Evolutionary conservation across 2,888 invertebrate genomes (phyloP).

Genomic region (Tetramorium bicarinatum): DNA sequence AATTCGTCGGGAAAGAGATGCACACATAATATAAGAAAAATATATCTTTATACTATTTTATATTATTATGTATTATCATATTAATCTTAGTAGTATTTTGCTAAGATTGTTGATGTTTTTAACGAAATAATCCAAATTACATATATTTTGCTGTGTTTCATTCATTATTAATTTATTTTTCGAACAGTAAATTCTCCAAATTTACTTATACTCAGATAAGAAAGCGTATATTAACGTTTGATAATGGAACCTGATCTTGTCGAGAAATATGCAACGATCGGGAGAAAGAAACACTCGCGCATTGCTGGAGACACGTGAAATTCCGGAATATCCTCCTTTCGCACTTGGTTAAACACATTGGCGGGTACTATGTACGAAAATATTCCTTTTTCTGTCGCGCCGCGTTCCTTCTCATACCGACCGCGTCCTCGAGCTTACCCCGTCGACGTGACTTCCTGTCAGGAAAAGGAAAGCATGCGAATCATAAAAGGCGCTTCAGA

Average conservation of each 20-base stretch:
- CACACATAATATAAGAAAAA: not conserved
- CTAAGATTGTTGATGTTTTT: no score
- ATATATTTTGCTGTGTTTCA: not conserved
- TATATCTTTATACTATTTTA: not conserved
- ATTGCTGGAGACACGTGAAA: conserved; percentile 34
- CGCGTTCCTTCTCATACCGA: conserved; percentile 13
- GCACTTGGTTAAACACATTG: conserved; percentile 56
- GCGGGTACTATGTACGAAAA: conserved; percentile 33
- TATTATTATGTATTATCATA: not conserved
- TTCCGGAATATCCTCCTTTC: conserved; percentile 48
- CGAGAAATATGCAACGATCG: not conserved
- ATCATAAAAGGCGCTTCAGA: conserved; percentile 47
- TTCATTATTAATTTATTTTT: not conserved
- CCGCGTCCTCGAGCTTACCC: conserved; percentile 25
- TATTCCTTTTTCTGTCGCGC: conserved; percentile 40
- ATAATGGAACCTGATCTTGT: not conserved
- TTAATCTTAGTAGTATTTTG: not conserved
- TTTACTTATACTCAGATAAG: not conserved
- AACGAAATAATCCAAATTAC: not conserved
- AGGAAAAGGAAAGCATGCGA: conserved; percentile 39
- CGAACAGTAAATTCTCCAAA: not conserved
- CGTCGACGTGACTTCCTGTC: conserved; percentile 48
- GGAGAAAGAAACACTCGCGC: conserved; percentile 17
- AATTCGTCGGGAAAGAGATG: not conserved
- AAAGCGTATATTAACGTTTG: not conserved